phyloP scores from a whole-genome alignment of 1,140 invertebrate genomes.

The Drosophila azteca region DNA sequence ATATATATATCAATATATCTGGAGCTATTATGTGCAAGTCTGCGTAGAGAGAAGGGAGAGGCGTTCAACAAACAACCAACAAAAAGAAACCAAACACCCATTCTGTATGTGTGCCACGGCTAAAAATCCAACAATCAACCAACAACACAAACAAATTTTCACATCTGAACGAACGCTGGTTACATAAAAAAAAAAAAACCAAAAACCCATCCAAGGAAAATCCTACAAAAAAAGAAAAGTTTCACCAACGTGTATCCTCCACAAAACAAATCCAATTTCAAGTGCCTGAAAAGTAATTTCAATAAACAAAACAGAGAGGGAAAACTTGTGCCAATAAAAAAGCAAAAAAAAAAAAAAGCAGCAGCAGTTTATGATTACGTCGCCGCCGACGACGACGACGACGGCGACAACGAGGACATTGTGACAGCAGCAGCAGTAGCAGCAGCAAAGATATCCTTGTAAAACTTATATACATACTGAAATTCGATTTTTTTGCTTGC shows the following conservation, averaged over 20 bases:
- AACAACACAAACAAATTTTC: conserved; percentile 43
- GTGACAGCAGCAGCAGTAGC: conserved; percentile 43
- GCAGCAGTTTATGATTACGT: conserved; percentile 40
- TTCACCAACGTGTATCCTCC: too few relatives aligned
- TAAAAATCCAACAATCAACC: conserved; percentile 20
- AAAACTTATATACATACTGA: conserved; percentile 74
- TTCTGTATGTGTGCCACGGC: conserved; percentile 61
- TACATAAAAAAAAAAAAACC: conserved; percentile 68
- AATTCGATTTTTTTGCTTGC: conserved; percentile 64
- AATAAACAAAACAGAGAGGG: conserved; percentile 8
- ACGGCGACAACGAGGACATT: conserved; percentile 45
- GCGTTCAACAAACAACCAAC: conserved; percentile 50
- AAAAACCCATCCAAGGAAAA: not conserved
- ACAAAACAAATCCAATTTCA: conserved; percentile 3
- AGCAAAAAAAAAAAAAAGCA: conserved; percentile 1
- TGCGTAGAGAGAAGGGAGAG: conserved; percentile 53
- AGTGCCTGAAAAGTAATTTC: conserved; percentile 15
- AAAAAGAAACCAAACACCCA: conserved; percentile 33
- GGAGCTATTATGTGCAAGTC: conserved; percentile 57
- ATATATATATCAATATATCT: conserved; percentile 49
- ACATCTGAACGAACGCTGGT: conserved; percentile 55
- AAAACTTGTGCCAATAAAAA: conserved; percentile 2
- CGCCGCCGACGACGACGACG: conserved; percentile 23
- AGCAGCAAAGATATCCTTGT: conserved; percentile 59
- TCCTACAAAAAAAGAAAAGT: too few relatives aligned